These are phyloP conservation scores for Malurus melanocephalus DNA, from an alignment of 2,113 vertebrate species.

Conservation along the genomic window DNA sequence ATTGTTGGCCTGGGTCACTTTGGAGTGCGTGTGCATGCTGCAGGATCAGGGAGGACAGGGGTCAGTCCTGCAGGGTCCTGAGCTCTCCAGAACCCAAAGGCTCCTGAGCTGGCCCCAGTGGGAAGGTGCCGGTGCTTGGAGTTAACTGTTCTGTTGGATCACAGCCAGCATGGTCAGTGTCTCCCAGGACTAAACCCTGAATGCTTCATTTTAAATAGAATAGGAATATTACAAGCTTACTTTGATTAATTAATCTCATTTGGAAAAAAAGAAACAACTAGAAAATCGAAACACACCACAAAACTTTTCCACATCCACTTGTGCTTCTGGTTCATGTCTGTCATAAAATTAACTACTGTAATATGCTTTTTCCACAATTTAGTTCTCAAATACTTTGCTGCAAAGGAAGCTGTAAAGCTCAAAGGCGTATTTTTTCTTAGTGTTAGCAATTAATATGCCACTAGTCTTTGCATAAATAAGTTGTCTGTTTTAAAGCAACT, in stretches of 20 bases:
- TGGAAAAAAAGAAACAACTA: neutral
- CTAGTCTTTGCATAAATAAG: slow-evolving; percentile 60
- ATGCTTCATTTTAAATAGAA: neutral
- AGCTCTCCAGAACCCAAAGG: neutral
- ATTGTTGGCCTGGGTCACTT: slow-evolving; percentile 7
- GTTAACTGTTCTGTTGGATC: neutral
- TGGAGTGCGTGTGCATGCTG: neutral
- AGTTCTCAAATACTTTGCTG: slow-evolving; percentile 35
- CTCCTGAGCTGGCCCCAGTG: neutral
- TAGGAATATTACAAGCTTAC: neutral
- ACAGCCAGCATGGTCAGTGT: neutral
- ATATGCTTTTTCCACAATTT: slow-evolving; percentile 7
- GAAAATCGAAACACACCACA: neutral
- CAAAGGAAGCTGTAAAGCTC: slow-evolving; percentile 47
- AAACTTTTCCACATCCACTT: slow-evolving; percentile 15
- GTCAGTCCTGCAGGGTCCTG: neutral
- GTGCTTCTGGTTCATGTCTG: slow-evolving; percentile 32
- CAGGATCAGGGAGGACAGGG: neutral
- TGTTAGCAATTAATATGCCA: slow-evolving; percentile 63
- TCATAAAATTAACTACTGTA: slow-evolving; percentile 52
- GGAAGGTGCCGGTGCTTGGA: neutral
- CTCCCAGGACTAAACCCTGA: neutral
- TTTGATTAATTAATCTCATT: slow-evolving; percentile 25
- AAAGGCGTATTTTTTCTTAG: slow-evolving; percentile 51
- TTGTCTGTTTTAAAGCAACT: slow-evolving; percentile 66